These are phyloP conservation scores for Microcebus griseorufus DNA, from an alignment of 2,113 vertebrate species.

Conservation along the genomic window DNA sequence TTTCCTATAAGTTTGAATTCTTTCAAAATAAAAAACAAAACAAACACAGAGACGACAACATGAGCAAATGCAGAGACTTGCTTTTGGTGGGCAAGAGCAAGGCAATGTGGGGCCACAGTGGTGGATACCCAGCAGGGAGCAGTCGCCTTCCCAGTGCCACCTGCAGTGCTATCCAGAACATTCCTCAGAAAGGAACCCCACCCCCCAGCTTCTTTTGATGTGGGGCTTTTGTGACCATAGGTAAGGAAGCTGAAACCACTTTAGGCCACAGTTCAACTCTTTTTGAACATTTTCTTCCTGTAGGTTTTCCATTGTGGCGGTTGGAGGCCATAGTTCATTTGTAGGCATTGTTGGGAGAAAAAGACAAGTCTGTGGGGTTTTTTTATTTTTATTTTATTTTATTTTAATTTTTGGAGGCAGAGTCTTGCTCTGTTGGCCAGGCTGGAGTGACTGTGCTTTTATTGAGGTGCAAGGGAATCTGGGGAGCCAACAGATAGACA, in stretches of 20 bases:
- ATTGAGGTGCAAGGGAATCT: neutral
- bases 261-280: slow-evolving; percentile 19
- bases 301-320: slow-evolving; percentile 38
- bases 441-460: neutral
- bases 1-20: neutral
- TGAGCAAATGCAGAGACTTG: neutral
- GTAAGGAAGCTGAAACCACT: slow-evolving; percentile 59
- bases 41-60: neutral
- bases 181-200: neutral
- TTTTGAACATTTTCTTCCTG: slow-evolving; percentile 55
- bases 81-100: no score
- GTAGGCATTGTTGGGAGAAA: neutral
- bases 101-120: neutral
- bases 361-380: neutral
- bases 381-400: no score
- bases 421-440: no score
- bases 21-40: slow-evolving; percentile 4
- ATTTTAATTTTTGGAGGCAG: no score
- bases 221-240: slow-evolving; percentile 36
- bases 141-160: neutral
- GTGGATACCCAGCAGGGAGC: neutral
- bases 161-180: neutral
- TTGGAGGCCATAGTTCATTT: neutral
- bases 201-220: slow-evolving; percentile 35
- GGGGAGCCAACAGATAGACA: neutral